phyloP scores from a whole-genome alignment of 2,113 vertebrate genomes.

The Jaculus jaculus region DNA sequence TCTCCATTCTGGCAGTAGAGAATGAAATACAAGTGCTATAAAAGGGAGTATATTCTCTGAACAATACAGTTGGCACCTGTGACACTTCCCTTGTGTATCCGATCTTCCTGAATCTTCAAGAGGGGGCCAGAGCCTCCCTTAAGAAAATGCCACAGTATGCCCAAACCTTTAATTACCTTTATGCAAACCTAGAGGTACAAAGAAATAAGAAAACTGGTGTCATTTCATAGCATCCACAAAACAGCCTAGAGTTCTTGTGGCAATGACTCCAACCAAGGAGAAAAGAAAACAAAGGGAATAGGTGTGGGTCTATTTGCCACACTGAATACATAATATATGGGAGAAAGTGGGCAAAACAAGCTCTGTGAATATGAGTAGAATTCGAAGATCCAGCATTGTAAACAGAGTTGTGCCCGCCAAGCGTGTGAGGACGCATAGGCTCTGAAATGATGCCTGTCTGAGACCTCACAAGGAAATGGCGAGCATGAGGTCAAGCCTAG shows the following conservation, averaged over 20 bases:
- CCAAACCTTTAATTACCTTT: not conserved
- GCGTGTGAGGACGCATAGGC: not conserved
- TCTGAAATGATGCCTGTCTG: not conserved
- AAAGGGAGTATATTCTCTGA: constrained; percentile 83
- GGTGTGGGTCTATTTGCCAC: not conserved
- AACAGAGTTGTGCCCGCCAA: not conserved
- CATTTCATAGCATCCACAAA: not conserved
- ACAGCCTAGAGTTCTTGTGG: not conserved
- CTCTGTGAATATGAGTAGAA: not conserved
- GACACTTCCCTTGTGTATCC: constrained; percentile 45
- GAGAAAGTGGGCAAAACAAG: not conserved
- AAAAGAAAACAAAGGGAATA: not conserved
- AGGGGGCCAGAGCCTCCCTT: constrained; percentile 10
- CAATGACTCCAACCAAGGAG: not conserved
- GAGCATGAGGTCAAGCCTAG: not conserved
- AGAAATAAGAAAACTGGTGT: not conserved
- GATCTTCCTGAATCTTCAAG: not conserved
- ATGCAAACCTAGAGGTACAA: not conserved
- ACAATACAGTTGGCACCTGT: constrained; percentile 81
- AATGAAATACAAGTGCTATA: constrained; percentile 84
- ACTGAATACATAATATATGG: not conserved
- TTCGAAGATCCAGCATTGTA: not conserved
- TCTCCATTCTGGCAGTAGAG: constrained; percentile 85
- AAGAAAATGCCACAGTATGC: not conserved
- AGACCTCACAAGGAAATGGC: not conserved